These are phyloP conservation scores for Centropristis striata DNA, from an alignment of 2,113 vertebrate species.

Conservation along the genomic window DNA sequence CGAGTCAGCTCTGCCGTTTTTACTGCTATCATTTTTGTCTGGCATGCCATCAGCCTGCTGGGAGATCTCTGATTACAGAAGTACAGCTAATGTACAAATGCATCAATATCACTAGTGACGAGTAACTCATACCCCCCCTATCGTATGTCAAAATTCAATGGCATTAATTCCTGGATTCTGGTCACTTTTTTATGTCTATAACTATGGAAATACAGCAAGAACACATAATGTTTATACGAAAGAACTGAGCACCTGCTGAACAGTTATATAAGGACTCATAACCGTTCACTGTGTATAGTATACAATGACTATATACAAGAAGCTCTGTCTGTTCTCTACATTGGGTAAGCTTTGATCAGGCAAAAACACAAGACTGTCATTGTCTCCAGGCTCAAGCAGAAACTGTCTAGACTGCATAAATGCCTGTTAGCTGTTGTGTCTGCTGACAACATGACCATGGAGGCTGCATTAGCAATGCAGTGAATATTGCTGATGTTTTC, in stretches of 20 bases:
- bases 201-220: not conserved
- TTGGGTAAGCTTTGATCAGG: conserved; percentile 17
- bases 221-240: not conserved
- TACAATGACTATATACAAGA: conserved; percentile 10
- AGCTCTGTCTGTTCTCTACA: conserved; percentile 10
- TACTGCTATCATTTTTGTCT: conserved; percentile 33
- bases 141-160: not conserved
- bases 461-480: conserved; percentile 5
- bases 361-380: conserved; percentile 13
- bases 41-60: conserved; percentile 14
- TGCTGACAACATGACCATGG: conserved; percentile 6
- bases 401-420: conserved; percentile 47
- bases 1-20: not conserved
- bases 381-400: conserved; percentile 50
- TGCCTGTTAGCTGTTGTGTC: conserved; percentile 40
- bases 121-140: conserved; percentile 4
- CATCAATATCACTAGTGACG: conserved; percentile 11
- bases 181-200: not conserved
- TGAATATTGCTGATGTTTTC: conserved; percentile 1
- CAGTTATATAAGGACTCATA: not conserved
- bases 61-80: conserved; percentile 43
- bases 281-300: not conserved
- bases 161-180: not conserved
- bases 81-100: conserved; percentile 32
- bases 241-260: not conserved